Base-by-base conservation (phyloP, 2,113 vertebrate genomes). In the Rallus limicola region DNA sequence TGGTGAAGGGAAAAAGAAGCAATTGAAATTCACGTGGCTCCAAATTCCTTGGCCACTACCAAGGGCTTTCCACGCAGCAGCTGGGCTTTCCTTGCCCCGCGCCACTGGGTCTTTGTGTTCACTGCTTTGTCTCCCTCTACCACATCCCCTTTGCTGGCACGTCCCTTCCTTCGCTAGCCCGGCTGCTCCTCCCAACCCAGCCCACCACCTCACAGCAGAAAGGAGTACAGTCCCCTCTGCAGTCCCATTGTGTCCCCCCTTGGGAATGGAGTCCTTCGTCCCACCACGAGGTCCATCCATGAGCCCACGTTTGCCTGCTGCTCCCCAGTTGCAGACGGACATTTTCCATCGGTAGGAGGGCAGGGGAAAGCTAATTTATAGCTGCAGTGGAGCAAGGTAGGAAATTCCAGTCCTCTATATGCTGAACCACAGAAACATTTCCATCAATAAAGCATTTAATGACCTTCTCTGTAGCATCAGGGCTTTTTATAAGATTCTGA, bases 271-370 rank as follows among this genome's bases (percentile, higher is more conserved):
- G 16, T 24, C 36, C 24, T 42, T 93, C 58, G 29, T 76, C 33
- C 25, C 1, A 1, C 64, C 23, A 18, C 0, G 0, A 26, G 52
- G 18, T 38, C 65, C 5, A 3, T 56, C 38, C 33, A 6, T 16
- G 44, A 76, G 20, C 46, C 59, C 3, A 0, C 5, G 24, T 69
- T 64, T 64, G 34, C 5, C 42, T 11, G 0, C 36, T 20, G 29
- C 33, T 59, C 60, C 56, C 25, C 60, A 11, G 16, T 21, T 76
- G 85, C 56, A 53, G 36, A n/a, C 33, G 38, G 62, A 64, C n/a
- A 14, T 63, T 65, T 92, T 80, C 58, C 23, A 23, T 24, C 0
- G 0, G 52, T 24, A 52, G 67, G 42, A 72, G 36, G 62, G 44
- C 5, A n/a, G 42, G 33, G 36, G n/a, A 82, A 93, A 44, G 17